Base-by-base conservation (phyloP, 2,888 invertebrate genomes). In the Litoditis marina region DNA sequence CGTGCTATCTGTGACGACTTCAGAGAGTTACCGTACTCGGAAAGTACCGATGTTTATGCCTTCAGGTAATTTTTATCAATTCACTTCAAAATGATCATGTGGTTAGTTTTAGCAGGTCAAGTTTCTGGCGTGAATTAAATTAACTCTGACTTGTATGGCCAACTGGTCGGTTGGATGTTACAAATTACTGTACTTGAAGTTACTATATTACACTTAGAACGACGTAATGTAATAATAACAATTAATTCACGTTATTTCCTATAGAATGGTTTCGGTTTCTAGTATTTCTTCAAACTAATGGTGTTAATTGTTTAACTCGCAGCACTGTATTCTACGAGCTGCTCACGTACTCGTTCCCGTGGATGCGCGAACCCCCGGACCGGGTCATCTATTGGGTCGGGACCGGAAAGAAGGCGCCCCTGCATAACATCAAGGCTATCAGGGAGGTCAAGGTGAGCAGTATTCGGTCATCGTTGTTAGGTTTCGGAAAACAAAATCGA, bases 351-450 rank as follows among this genome's bases (percentile, higher is more conserved):
- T 53, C 51, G 27, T 77, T 79, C 51, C 78, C 81, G 2, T 95
- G 94, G 22, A 50, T 52, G 5, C 22, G 30, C 1, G 57, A 62
- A 83, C 91, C 93, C 19, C 90, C 94, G 0, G 95, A 98, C 84
- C 90, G 93, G 2, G 90, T 96, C 66, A 94, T 98, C 81, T 98
- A 94, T 93, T 93, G 94, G 84, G 94, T 95, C 52, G 96, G 96
- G 5, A 90, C 91, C 82, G 96, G 96, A 60, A 90, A 93, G 87
- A 95, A 95, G 82, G 94, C 94, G 84, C 90, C 94, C 31, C 87
- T 98, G 64, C 92, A 92, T 60, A 92, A 92, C 86, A 88, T 96
- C 78, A 92, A 92, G 84, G 92, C 93, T 52, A 92, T 94, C 19
- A 89, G 92, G 68, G 96, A 98, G 85, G 92, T 95, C 69, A 96